Evolutionary conservation across 64 coral and sea anemone species (phyloP), one percentile per base, ranked within the genome.

Genomic region (Cladopsammia gracilis): DNA sequence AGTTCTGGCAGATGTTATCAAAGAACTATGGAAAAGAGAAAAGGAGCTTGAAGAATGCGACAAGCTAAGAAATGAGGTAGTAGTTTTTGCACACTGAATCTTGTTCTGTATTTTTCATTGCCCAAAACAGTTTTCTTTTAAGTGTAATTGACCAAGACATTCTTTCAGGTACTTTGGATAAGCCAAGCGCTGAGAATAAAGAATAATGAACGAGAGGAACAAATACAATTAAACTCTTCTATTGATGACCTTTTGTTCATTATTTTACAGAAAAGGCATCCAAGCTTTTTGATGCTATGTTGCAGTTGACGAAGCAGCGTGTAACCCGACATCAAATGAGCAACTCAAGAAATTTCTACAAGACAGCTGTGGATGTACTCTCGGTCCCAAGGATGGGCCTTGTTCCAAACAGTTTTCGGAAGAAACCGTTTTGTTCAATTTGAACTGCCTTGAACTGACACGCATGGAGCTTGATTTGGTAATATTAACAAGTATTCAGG

Each of bases 361-460:
- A 16, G 73, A 62, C n/a, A 69, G 81, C 74, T 92, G 90, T 43
- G 79, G 90, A 60, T 92, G 89, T 62, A 6, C 11, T 62, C 62
- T 44, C 15, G 79, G 78, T 65, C 79, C 79, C 3, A 70, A 64
- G 19, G 26, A 69, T 25, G 60, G 42, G 71, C 25, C 71, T 10
- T 93, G 91, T 50, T 79, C 44, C 45, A 16, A 15, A 48, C 79
- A 86, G 79, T 92, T 92, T 85, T 2, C 69, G 42, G 71, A 92
- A 86, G 68, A 85, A 52, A 68, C 79, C 44, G 72, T 76, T 50
- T 9, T 64, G 47, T 92, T 86, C 65, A 92, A 92, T 56, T 59
- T 92, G 19, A 73, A 86, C 46, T 60, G 49, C 25, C 59, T 92
- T 10, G 81, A 92, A 86, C 90, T 92, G 8, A 76, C 90, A 61